These are phyloP conservation scores for Ochlodes sylvanus DNA, from an alignment of 2,888 invertebrate genomes.

Conservation along the genomic window DNA sequence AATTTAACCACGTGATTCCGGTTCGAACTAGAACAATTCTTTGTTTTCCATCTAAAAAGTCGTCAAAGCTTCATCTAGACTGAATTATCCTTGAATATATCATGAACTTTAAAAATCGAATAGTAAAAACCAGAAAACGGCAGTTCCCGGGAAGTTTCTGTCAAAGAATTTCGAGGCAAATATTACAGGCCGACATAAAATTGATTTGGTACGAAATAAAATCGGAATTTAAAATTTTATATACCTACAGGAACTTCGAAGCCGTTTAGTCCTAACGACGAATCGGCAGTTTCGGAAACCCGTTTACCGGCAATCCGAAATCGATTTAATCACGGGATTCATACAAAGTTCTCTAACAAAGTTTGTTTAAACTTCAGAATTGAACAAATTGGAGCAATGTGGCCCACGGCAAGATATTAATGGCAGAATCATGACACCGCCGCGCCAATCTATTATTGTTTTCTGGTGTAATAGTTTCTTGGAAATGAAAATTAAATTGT, in stretches of 20 bases:
- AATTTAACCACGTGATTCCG: too few species aligned
- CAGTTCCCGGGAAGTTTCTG: slow-evolving; percentile 18
- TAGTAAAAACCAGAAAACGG: not conserved
- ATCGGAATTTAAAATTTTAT: slow-evolving; percentile 63
- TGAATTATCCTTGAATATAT: not conserved
- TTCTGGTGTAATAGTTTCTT: slow-evolving; percentile 45
- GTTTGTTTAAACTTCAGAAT: slow-evolving; percentile 78
- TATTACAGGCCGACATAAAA: slow-evolving; percentile 35
- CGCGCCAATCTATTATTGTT: slow-evolving; percentile 55
- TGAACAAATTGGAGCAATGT: slow-evolving; percentile 80
- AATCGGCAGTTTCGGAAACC: slow-evolving; percentile 76
- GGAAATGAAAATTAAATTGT: slow-evolving; percentile 8
- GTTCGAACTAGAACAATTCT: not conserved
- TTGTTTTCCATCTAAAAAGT: not conserved
- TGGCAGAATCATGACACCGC: slow-evolving; percentile 72
- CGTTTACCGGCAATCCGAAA: slow-evolving; percentile 77
- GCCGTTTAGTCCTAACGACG: slow-evolving; percentile 73
- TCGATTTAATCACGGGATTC: slow-evolving; percentile 83
- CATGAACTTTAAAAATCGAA: slow-evolving; percentile 14
- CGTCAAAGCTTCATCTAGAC: not conserved
- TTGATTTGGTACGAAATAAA: slow-evolving; percentile 56
- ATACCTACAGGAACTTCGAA: slow-evolving; percentile 58
- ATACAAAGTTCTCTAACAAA: slow-evolving; percentile 77
- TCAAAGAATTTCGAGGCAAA: slow-evolving; percentile 33
- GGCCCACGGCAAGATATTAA: slow-evolving; percentile 78